These are phyloP conservation scores for Drosophila rhopaloa DNA, from an alignment of 1,140 invertebrate species.

Conservation along the genomic window DNA sequence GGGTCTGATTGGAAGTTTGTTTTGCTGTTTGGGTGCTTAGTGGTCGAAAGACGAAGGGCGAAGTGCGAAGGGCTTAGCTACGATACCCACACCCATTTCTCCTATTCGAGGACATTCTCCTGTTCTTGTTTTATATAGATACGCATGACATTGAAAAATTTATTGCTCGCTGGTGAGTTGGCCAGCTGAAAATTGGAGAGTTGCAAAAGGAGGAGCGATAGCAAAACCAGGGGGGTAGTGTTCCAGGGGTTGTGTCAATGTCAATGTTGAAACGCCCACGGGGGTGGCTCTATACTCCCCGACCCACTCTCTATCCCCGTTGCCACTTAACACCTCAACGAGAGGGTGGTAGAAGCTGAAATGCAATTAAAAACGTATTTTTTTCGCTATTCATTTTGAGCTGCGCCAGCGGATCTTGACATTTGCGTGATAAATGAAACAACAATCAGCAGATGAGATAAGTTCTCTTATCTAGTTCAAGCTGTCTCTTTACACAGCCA, in stretches of 20 bases:
- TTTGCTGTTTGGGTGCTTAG: slow-evolving; percentile 79
- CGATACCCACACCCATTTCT: slow-evolving; percentile 28
- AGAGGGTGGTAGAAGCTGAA: slow-evolving; percentile 46
- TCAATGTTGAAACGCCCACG: slow-evolving; percentile 41
- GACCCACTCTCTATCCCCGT: slow-evolving; percentile 2
- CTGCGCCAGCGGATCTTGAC: slow-evolving; percentile 68
- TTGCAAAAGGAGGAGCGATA: not conserved
- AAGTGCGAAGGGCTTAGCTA: slow-evolving; percentile 16
- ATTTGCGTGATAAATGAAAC: slow-evolving; percentile 73
- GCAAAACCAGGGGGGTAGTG: not conserved
- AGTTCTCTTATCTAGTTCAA: slow-evolving; percentile 30
- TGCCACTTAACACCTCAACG: slow-evolving; percentile 63
- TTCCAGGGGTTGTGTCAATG: slow-evolving; percentile 77
- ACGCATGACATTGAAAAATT: slow-evolving; percentile 82
- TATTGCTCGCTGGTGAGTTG: slow-evolving; percentile 79
- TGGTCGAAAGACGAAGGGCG: slow-evolving; percentile 51
- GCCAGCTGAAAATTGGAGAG: slow-evolving; percentile 51
- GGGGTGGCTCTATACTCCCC: slow-evolving; percentile 10
- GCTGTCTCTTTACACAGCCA: not conserved
- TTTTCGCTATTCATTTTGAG: slow-evolving; percentile 64
- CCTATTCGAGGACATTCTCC: slow-evolving; percentile 13
- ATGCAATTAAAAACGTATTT: slow-evolving; percentile 73
- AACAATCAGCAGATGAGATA: slow-evolving; percentile 66
- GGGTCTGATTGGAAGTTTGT: slow-evolving; percentile 80
- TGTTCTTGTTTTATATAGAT: slow-evolving; percentile 67